These are phyloP conservation scores for Ptilodon capucinus DNA, from an alignment of 2,888 invertebrate species.

Conservation along the genomic window DNA sequence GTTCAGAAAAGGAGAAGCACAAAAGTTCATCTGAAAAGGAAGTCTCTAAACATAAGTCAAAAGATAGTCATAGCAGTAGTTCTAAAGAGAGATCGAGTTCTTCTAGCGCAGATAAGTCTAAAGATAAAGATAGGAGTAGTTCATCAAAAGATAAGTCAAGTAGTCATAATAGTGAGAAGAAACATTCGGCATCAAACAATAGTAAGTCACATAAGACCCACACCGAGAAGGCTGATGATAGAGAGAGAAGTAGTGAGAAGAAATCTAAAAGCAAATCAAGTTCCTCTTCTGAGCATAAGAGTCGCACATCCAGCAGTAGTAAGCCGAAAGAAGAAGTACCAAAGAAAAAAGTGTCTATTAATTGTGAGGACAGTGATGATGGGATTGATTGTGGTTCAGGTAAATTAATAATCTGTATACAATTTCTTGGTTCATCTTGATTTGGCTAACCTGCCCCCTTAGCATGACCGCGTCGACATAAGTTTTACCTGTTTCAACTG, in stretches of 20 bases:
- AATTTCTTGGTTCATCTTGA: no score
- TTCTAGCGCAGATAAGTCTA: conserved; percentile 64
- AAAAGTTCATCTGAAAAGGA: conserved; percentile 57
- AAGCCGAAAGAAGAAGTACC: conserved; percentile 68
- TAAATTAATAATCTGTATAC: conserved; percentile 34
- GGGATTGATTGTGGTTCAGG: conserved; percentile 88
- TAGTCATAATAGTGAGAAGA: conserved; percentile 64
- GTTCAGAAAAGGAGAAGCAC: conserved; percentile 36
- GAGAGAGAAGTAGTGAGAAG: conserved; percentile 44
- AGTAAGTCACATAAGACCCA: conserved; percentile 47
- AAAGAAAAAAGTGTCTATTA: conserved; percentile 65
- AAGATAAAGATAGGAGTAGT: conserved; percentile 62
- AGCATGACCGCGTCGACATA: no score
- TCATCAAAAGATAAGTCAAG: conserved; percentile 67
- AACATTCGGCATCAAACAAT: conserved; percentile 57
- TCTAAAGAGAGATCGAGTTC: conserved; percentile 67
- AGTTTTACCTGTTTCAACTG: no score
- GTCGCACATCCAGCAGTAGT: conserved; percentile 55
- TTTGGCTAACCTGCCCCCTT: no score
- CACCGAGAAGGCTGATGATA: conserved; percentile 48
- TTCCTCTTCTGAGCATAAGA: conserved; percentile 58
- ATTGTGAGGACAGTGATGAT: conserved; percentile 73
- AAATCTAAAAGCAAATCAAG: conserved; percentile 62
- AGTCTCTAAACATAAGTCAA: conserved; percentile 50
- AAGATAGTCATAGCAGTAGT: conserved; percentile 54